Evolutionary conservation across 2,113 vertebrate genomes (phyloP), one percentile per base, ranked within the genome.

Genomic region (Tenrec ecaudatus): DNA sequence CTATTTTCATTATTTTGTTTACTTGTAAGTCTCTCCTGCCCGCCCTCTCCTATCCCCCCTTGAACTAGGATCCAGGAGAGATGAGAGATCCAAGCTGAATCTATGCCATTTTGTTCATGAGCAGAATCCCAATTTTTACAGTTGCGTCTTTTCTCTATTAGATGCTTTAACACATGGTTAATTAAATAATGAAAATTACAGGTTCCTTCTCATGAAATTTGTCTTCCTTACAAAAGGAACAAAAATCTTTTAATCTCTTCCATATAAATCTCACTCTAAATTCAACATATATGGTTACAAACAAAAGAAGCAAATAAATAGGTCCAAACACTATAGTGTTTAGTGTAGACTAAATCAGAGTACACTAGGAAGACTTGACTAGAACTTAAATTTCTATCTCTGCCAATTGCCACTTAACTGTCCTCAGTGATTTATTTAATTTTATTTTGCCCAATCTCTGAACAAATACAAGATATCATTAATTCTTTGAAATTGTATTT

Each of bases 251-350:
- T 86, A 1, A 31, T 66, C 9, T 88, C 64, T 88, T 71, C 4
- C 12, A 36, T 7, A 31, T 5, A 53, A 81, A 81, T 87, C n/a
- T 94, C 25, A 25, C 25, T 31, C 1, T 27, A 66, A 31, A 1
- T 85, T 4, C 23, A 64, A 15, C 10, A 31, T 80, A 17, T 22
- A 11, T 43, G 19, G 17, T 14, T 89, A 12, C 11, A 22, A 81
- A 76, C 9, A 31, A 58, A 86, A n/a, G 6, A 40, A 33, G 0
- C 19, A 82, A 82, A 10, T 6, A 10, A 31, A 22, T 2, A 27
- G 12, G 3, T 62, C 20, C 12, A 6, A 60, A 19, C 1, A 4
- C 10, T 6, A 1, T 27, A 17, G 6, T 23, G 1, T 60, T 60
- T 25, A 36, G 16, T 57, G 2, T 31, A 53, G 19, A 15, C 33